Conservation (phyloP, 2,113 vertebrate species). For the Lepus timidus region DNA sequence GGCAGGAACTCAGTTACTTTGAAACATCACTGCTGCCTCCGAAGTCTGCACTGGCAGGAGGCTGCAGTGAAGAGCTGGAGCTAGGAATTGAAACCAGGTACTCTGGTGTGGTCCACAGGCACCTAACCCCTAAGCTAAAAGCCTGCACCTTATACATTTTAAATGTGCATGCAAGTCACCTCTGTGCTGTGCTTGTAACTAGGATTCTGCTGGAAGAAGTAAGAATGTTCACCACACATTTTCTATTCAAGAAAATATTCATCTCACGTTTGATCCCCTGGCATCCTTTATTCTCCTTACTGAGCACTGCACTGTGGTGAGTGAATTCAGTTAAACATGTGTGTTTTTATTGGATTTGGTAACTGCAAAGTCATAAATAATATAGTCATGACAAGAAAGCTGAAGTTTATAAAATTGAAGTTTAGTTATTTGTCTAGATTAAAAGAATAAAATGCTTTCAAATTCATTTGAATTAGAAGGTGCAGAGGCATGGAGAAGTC, state of each 20-base stretch:
- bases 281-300: conserved; percentile 96
- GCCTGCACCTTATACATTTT: not conserved
- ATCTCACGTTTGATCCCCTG: conserved; percentile 91
- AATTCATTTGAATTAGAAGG: conserved; percentile 49
- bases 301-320: conserved; percentile 93
- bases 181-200: conserved; percentile 69
- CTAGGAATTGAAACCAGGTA: too few relatives aligned
- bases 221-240: conserved; percentile 90
- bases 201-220: conserved; percentile 93
- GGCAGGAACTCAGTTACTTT: too few relatives aligned
- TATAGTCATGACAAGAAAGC: conserved; percentile 47
- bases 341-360: conserved; percentile 49
- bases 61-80: too few relatives aligned
- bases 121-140: too few relatives aligned
- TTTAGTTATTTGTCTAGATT: conserved; percentile 54
- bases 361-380: conserved; percentile 48
- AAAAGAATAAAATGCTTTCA: conserved; percentile 48
- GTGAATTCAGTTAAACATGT: conserved; percentile 70
- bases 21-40: too few relatives aligned
- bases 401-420: conserved; percentile 34
- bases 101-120: too few relatives aligned
- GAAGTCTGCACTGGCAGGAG: too few relatives aligned
- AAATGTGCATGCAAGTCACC: not conserved
- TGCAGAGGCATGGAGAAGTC: not conserved
- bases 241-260: conserved; percentile 91